Evolutionary conservation across 2,797 vertebrate species (phyloP).

Genomic region (Oryzias dopingdopingensis): DNA sequence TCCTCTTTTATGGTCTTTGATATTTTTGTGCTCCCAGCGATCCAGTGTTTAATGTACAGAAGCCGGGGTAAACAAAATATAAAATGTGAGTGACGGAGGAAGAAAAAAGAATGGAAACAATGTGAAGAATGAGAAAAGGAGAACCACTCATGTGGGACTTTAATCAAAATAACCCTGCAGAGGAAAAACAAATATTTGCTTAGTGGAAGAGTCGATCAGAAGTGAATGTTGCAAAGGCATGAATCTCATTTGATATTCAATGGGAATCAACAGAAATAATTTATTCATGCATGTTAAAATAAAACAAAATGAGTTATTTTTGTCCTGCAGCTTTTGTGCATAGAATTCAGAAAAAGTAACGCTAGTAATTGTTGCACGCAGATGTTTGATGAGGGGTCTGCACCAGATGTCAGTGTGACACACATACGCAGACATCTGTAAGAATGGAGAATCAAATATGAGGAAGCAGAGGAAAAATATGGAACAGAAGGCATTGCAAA

Average conservation of each 20-base stretch:
- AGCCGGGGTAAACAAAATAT: background rate
- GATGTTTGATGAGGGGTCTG: constrained; percentile 1
- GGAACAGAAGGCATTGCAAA: background rate
- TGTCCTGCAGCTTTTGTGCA: too few species aligned
- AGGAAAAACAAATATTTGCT: constrained; percentile 9
- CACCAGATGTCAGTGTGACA: constrained; percentile 28
- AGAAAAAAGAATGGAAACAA: background rate
- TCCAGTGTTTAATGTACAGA: constrained; percentile 6
- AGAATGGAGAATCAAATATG: constrained; percentile 6
- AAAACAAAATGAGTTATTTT: too few species aligned
- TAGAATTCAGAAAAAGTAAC: too few species aligned
- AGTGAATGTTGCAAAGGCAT: too few species aligned
- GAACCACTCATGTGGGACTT: background rate
- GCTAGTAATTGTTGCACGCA: background rate
- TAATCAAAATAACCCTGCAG: constrained; percentile 5
- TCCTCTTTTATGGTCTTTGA: constrained; percentile 14
- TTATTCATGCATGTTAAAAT: too few species aligned
- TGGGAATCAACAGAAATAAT: too few species aligned
- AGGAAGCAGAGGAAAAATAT: constrained; percentile 1
- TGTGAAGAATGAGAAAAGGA: background rate
- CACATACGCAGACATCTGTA: background rate
- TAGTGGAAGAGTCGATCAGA: too few species aligned
- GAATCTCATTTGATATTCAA: too few species aligned
- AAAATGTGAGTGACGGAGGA: constrained; percentile 5
- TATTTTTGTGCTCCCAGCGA: constrained; percentile 12